Evolutionary conservation across 92 coral and sea anemone species (phyloP).

Genomic region (Actinostola sp.): DNA sequence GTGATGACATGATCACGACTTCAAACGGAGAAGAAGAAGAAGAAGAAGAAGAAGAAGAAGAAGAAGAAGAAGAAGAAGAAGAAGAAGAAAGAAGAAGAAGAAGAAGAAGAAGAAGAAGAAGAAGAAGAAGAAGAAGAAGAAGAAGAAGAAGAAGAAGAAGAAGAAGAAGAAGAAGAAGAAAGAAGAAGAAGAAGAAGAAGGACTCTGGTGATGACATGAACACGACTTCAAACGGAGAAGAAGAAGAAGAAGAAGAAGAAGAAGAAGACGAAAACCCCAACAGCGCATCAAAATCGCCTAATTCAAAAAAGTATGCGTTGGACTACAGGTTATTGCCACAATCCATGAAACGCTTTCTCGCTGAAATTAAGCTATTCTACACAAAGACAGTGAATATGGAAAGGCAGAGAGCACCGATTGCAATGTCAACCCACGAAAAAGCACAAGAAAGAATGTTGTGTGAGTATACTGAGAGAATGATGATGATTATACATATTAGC

Average conservation of each 20-base stretch:
- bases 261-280: neutral
- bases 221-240: too few species aligned
- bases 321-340: neutral
- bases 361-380: neutral
- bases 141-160: neutral
- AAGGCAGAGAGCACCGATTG: slow-evolving; percentile 10
- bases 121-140: neutral
- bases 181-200: neutral
- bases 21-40: neutral
- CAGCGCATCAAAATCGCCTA: neutral
- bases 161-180: neutral
- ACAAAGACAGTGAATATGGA: slow-evolving; percentile 13
- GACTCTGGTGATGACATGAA: too few species aligned
- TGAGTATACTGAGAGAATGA: neutral
- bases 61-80: neutral
- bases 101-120: neutral
- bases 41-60: neutral
- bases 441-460: slow-evolving; percentile 23
- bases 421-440: slow-evolving; percentile 1
- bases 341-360: neutral
- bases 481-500: neutral
- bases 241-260: neutral
- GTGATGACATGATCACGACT: too few species aligned
- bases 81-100: neutral
- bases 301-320: neutral